These are phyloP conservation scores for Hippoglossus hippoglossus DNA, from an alignment of 2,797 vertebrate genomes.

Conservation along the genomic window DNA sequence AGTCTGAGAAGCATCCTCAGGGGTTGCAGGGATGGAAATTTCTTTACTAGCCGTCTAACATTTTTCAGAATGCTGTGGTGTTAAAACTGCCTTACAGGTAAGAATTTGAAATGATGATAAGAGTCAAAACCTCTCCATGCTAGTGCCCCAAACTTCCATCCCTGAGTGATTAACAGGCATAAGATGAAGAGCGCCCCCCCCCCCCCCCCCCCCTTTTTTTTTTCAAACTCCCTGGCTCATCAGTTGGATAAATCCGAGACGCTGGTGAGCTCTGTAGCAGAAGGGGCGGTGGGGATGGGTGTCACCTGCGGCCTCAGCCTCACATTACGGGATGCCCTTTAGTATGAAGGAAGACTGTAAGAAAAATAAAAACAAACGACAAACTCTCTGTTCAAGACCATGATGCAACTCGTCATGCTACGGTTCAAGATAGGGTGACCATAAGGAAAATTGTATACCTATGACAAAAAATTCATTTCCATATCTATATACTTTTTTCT, in stretches of 20 bases:
- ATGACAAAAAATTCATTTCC: conserved; percentile 74
- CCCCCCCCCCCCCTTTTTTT: conserved; percentile 13
- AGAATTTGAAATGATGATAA: conserved; percentile 30
- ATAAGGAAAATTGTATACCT: conserved; percentile 72
- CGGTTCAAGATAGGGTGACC: conserved; percentile 80
- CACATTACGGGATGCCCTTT: conserved; percentile 84
- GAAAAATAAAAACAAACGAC: conserved; percentile 75
- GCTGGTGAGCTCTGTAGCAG: conserved; percentile 41
- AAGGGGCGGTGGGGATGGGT: conserved; percentile 67
- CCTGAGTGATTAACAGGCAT: conserved; percentile 67
- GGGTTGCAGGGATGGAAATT: conserved; percentile 67
- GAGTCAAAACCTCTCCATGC: conserved; percentile 38
- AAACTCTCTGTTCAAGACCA: conserved; percentile 75
- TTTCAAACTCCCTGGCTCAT: conserved; percentile 26
- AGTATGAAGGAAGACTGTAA: conserved; percentile 79
- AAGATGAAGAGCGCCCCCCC: conserved; percentile 39
- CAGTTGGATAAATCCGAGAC: conserved; percentile 18
- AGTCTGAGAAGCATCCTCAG: conserved; percentile 31
- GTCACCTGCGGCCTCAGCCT: conserved; percentile 70
- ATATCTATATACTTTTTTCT: conserved; percentile 72
- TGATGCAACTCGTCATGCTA: conserved; percentile 83
- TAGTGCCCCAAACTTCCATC: conserved; percentile 67
- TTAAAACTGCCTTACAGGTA: conserved; percentile 29
- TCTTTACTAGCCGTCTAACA: conserved; percentile 34
- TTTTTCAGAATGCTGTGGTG: conserved; percentile 42